These are phyloP conservation scores for Ifrita kowaldi DNA, from an alignment of 2,113 vertebrate genomes.

Conservation along the genomic window DNA sequence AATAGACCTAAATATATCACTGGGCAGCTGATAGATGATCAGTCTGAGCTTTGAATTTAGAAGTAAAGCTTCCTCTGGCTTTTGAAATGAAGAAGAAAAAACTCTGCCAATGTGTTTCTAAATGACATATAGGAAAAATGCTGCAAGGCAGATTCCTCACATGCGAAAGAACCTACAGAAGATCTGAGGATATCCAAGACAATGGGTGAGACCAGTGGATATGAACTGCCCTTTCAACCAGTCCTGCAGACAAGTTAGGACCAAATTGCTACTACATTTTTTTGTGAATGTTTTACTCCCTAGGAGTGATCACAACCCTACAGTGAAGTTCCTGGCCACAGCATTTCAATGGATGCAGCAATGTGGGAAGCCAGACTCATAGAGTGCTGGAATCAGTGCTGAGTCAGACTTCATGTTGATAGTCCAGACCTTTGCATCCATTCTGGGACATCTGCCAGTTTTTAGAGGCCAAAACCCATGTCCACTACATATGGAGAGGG, in stretches of 20 bases:
- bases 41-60: neutral
- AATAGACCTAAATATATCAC: neutral
- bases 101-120: neutral
- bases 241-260: neutral
- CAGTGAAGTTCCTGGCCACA: neutral
- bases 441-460: conserved; percentile 52
- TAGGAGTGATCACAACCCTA: neutral
- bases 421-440: conserved; percentile 41
- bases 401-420: conserved; percentile 56
- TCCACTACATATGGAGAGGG: conserved; percentile 50
- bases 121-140: neutral
- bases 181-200: neutral
- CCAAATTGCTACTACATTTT: neutral
- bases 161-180: neutral
- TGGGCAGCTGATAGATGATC: neutral
- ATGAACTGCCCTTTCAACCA: neutral
- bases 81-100: neutral
- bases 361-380: conserved; percentile 10
- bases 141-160: neutral
- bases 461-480: conserved; percentile 36
- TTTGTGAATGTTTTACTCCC: neutral
- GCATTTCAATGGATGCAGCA: conserved; percentile 1
- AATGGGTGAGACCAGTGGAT: neutral
- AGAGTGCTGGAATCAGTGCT: conserved; percentile 32
- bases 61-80: neutral